These are phyloP conservation scores for Sphinx pinastri DNA, from an alignment of 2,888 invertebrate species.

Conservation along the genomic window DNA sequence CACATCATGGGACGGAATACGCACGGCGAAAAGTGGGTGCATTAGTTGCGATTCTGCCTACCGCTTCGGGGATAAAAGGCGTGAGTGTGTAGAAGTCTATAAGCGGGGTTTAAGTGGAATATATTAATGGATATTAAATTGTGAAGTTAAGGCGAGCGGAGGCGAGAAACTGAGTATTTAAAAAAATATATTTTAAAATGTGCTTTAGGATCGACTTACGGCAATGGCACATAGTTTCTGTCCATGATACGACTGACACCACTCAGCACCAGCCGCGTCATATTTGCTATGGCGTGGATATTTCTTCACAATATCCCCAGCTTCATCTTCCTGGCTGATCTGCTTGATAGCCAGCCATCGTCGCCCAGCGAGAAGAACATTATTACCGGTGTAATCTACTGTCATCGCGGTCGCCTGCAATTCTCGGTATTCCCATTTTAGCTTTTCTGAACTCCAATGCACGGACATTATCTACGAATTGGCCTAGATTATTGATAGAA, in stretches of 20 bases:
- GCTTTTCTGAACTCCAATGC: slow-evolving; percentile 80
- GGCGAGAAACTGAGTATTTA: not conserved
- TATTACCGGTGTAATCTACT: slow-evolving; percentile 93
- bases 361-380: slow-evolving; percentile 92
- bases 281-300: slow-evolving; percentile 95
- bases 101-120: not conserved
- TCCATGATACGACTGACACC: slow-evolving; percentile 92
- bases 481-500: slow-evolving; percentile 10
- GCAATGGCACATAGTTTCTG: slow-evolving; percentile 94
- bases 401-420: slow-evolving; percentile 97
- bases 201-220: slow-evolving; percentile 72
- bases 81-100: too few species aligned
- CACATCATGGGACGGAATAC: too few species aligned
- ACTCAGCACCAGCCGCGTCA: slow-evolving; percentile 96
- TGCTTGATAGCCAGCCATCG: slow-evolving; percentile 90
- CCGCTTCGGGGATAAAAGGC: too few species aligned
- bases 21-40: too few species aligned
- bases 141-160: not conserved
- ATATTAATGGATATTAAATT: not conserved
- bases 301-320: slow-evolving; percentile 88
- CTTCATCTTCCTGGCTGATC: slow-evolving; percentile 88
- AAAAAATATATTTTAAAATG: not conserved
- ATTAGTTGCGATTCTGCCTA: too few species aligned
- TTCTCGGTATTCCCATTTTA: slow-evolving; percentile 91
- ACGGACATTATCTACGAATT: slow-evolving; percentile 61